Evolutionary conservation across 2,888 invertebrate species (phyloP), one percentile per base, ranked within the genome.

Genomic region (Aromia moschata): DNA sequence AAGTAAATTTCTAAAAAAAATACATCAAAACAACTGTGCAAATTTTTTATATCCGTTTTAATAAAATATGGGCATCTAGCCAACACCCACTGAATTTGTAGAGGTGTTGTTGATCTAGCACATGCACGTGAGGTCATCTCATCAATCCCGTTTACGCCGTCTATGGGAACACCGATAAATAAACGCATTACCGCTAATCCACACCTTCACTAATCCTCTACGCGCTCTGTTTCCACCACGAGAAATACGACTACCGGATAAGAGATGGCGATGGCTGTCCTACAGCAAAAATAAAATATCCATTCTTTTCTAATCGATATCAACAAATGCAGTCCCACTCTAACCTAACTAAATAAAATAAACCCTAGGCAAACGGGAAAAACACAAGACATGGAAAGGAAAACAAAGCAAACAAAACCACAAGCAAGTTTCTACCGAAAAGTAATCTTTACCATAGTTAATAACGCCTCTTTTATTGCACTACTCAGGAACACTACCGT

Each of bases 401-500:
- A 30, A 12, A 38, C 11, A n/a, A 25, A 20, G 49, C 38, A 20
- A 49, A 49, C 18, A 18, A n/a, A 49, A 15, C 12, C 25, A 16
- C 37, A 15, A 38, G 11, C 25, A 49, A 49, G 38, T 37, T 49
- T 12, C 14, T 5, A 12, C 12, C 11, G 12, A 38, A 49, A 49
- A 38, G 15, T 38, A 15, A 15, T 16, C 10, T 49, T 49, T 49
- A 49, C 49, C 49, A 49, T 49, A 38, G 18, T 38, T 49, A 49
- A 49, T 49, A 38, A 49, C 25, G 49, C 49, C 16, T 38, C 49
- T 49, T 49, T 40, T 49, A 49, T 38, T 49, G 49, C 49, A 49
- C 49, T 49, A 49, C 49, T 49, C 38, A 49, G 38, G 38, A 49
- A 38, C 49, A 49, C 49, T 40, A 49, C 49, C 49, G 49, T 38